Percentiles rank a stretch among this genome's conserved stretches.
These are phyloP conservation scores for Hylyphantes graminicola DNA, from an alignment of 1,140 invertebrate species.

Conservation along the genomic window DNA sequence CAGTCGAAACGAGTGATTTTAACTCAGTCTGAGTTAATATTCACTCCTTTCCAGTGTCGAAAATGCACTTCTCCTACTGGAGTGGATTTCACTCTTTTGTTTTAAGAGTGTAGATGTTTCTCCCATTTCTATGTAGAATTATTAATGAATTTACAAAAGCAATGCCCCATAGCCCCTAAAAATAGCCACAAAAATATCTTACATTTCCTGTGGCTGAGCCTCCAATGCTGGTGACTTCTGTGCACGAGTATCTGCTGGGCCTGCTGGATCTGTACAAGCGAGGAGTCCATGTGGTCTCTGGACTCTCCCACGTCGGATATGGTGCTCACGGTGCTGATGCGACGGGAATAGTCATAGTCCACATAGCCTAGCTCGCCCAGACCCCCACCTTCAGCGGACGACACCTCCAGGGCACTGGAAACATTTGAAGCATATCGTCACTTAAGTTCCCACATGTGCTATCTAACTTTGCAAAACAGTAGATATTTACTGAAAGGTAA, in stretches of 20 bases:
- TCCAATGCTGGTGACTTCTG: slow-evolving; percentile 65
- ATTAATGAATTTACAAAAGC: no score
- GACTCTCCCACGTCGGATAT: slow-evolving; percentile 64
- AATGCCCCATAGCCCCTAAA: background rate
- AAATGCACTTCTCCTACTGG: no score
- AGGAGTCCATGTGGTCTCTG: slow-evolving; percentile 59
- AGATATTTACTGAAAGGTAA: no score
- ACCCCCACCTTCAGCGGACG: slow-evolving; percentile 35
- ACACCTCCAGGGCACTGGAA: slow-evolving; percentile 2
- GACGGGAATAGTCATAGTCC: slow-evolving; percentile 64
- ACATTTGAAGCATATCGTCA: no score
- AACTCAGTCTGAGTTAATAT: no score
- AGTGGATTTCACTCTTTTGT: no score
- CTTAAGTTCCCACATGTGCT: no score
- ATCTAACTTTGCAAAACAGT: no score
- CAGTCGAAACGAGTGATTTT: no score
- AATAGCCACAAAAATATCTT: background rate
- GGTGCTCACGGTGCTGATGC: slow-evolving; percentile 69
- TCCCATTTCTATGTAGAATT: no score
- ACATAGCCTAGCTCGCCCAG: slow-evolving; percentile 70
- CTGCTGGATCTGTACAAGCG: slow-evolving; percentile 55
- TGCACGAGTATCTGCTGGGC: slow-evolving; percentile 51
- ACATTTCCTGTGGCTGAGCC: slow-evolving; percentile 66
- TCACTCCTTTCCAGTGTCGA: no score
- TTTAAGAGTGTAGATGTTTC: no score